Evolutionary conservation across 1,140 invertebrate genomes (phyloP).

Genomic region (Calephelis nemesis): DNA sequence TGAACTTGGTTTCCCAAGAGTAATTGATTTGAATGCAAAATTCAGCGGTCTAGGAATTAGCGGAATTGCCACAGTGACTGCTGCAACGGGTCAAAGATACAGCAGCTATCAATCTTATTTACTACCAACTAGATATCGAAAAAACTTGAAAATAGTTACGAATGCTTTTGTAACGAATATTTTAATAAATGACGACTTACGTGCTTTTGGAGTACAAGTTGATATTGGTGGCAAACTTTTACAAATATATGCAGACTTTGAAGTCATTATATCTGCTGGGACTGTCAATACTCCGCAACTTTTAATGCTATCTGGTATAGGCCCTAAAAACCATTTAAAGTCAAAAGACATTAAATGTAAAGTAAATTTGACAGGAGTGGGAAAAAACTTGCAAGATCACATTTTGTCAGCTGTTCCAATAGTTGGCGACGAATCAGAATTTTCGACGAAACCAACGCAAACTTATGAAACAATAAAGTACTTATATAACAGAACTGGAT

Average conservation of each 20-base stretch:
- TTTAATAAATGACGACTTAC: constrained; percentile 49
- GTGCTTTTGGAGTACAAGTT: constrained; percentile 85
- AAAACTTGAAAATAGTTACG: constrained; percentile 75
- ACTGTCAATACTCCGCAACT: no score
- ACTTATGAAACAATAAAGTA: constrained; percentile 26
- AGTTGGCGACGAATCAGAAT: constrained; percentile 38
- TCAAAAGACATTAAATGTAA: constrained; percentile 36
- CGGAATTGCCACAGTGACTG: constrained; percentile 71
- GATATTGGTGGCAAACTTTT: constrained; percentile 76
- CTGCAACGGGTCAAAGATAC: constrained; percentile 80
- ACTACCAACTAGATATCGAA: constrained; percentile 82
- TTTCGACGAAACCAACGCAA: constrained; percentile 15
- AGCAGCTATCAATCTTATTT: constrained; percentile 86
- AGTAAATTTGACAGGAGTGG: constrained; percentile 40
- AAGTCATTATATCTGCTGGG: no score
- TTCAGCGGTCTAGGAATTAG: constrained; percentile 34
- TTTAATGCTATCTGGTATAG: no score
- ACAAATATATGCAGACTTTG: constrained; percentile 36
- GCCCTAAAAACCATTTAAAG: constrained; percentile 33
- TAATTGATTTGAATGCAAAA: constrained; percentile 5
- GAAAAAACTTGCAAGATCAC: no score
- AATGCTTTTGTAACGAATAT: no score
- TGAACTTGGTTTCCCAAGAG: constrained; percentile 45
- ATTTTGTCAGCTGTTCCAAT: constrained; percentile 52
- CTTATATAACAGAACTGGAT: constrained; percentile 45